Base-by-base conservation (phyloP, 1,140 invertebrate genomes). In the Drosophila sulfurigaster region DNA sequence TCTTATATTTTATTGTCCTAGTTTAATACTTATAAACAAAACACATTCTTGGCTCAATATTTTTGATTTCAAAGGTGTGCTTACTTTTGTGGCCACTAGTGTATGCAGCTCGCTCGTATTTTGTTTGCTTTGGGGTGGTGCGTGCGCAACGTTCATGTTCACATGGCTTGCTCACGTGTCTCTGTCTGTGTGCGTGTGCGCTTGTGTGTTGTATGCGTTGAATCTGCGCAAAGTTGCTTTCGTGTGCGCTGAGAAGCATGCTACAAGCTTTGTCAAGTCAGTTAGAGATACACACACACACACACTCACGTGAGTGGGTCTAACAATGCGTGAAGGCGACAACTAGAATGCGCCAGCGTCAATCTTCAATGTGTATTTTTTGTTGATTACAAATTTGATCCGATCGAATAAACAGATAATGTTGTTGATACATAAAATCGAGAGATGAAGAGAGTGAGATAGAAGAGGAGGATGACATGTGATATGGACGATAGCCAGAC, bases 211-310 rank as follows among this genome's bases (percentile, higher is more conserved):
- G 8, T 56, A 13, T 15, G n/a, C n/a, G 8, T 10, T 58, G 38
- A 65, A 51, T 57, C 48, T 81, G 80, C 81, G 76, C 80, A 67
- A 63, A 73, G 35, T 67, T 77, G 48, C 38, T 45, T 54, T 38
- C 8, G 35, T 32, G 16, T 45, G 69, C 76, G 67, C 81, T 66
- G 80, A 82, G 67, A 82, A 79, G 76, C 80, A 82, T 82, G 81
- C 81, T 82, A 82, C 35, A 76, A 76, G 63, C 30, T 58, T 28
- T 79, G 56, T 38, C 46, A 41, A 10, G 11, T 41, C 46, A 57
- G 49, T 48, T 45, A 48, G 32, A 54, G 1, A 56, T 11, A 38
- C 43, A 54, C 28, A 56, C 6, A 38, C 5, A 54, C 16, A 48
- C 5, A 30, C 13, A 57, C 30, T 35, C n/a, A 35, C 7, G 13